Evolutionary conservation across 2,888 invertebrate species (phyloP).

Genomic region (Dascillus cervinus): DNA sequence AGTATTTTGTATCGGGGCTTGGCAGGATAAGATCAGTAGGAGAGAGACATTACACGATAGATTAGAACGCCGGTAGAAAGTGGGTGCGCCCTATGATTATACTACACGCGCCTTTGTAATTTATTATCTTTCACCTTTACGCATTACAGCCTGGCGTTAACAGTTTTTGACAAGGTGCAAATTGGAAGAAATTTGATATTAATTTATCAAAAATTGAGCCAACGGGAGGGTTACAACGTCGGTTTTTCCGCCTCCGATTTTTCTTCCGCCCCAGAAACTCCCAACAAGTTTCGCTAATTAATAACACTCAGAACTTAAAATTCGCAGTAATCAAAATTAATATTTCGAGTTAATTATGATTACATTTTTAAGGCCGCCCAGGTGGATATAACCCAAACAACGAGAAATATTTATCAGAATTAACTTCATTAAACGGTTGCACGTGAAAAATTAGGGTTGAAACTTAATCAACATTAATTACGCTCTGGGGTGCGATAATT

Average conservation of each 20-base stretch:
- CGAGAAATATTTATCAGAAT: constrained; percentile 23
- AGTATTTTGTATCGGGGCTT: too few species aligned
- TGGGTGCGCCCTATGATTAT: constrained; percentile 30
- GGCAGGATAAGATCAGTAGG: constrained; percentile 23
- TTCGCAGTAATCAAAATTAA: too few species aligned
- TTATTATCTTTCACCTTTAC: constrained; percentile 22
- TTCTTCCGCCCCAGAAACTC: too few species aligned
- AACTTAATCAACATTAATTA: constrained; percentile 25
- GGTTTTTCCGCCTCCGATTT: too few species aligned
- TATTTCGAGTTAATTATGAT: too few species aligned
- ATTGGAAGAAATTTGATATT: constrained; percentile 27
- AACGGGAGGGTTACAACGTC: too few species aligned
- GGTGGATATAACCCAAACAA: too few species aligned
- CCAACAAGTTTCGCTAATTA: too few species aligned
- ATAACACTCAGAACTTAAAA: too few species aligned
- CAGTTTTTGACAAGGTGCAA: constrained; percentile 23
- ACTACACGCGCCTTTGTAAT: constrained; percentile 27
- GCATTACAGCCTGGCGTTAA: constrained; percentile 19
- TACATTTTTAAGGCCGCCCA: too few species aligned
- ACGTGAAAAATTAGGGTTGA: constrained; percentile 21
- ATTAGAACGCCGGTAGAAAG: constrained; percentile 25
- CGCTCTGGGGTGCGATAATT: constrained; percentile 19
- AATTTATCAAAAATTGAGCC: constrained; percentile 14
- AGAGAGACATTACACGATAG: constrained; percentile 31
- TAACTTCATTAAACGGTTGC: constrained; percentile 23